phyloP scores from a whole-genome alignment of 2,888 invertebrate species.

The Mesorhabditis belari region DNA sequence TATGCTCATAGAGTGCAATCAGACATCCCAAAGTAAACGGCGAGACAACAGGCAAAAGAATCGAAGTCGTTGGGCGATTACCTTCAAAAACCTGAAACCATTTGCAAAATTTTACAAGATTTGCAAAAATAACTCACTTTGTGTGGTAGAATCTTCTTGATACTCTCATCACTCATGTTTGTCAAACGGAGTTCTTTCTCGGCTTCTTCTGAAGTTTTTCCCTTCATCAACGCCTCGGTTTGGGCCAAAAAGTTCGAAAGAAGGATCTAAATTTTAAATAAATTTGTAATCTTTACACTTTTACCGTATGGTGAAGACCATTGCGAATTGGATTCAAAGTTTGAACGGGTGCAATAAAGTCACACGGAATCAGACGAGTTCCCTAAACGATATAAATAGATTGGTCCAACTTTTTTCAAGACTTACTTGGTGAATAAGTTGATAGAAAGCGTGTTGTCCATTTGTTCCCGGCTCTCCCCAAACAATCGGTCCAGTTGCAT shows the following conservation, averaged over 20 bases:
- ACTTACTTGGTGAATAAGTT: constrained; percentile 83
- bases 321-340: constrained; percentile 78
- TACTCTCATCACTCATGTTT: constrained; percentile 69
- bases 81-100: constrained; percentile 74
- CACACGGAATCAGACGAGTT: constrained; percentile 82
- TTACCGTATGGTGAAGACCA: constrained; percentile 73
- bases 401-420: background rate
- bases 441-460: constrained; percentile 99
- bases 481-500: constrained; percentile 71
- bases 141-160: constrained; percentile 79
- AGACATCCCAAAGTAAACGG: constrained; percentile 87
- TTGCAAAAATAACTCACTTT: constrained; percentile 65
- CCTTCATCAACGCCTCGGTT: constrained; percentile 93
- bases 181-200: constrained; percentile 72
- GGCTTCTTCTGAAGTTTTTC: constrained; percentile 67
- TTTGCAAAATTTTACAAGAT: background rate
- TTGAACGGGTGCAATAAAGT: constrained; percentile 87
- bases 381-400: constrained; percentile 39
- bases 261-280: constrained; percentile 64
- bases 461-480: constrained; percentile 99
- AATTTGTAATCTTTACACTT: background rate
- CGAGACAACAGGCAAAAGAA: constrained; percentile 80
- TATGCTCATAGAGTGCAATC: constrained; percentile 95
- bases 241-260: constrained; percentile 95
- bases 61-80: constrained; percentile 93